A percentile compares a stretch with the other conserved stretches of the same genome.
These are phyloP conservation scores for Cataglyphis rosenhaueri DNA, from an alignment of 2,888 invertebrate species.

Conservation along the genomic window DNA sequence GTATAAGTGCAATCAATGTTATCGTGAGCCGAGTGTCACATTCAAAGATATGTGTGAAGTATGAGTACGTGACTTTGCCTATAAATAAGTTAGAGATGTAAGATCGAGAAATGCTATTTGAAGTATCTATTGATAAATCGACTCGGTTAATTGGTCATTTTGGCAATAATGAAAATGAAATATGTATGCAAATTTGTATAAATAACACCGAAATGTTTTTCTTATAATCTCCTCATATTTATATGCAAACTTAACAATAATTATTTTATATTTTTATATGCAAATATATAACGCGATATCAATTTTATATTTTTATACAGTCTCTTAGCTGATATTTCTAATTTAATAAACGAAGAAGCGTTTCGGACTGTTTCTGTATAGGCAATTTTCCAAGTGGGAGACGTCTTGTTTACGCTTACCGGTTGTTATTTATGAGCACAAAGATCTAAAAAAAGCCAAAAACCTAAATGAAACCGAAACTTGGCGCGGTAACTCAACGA, in stretches of 20 bases:
- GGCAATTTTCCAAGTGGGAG: constrained; percentile 67
- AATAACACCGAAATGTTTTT: background rate
- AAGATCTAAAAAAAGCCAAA: constrained; percentile 26
- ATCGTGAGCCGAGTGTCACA: constrained; percentile 22
- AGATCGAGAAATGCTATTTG: constrained; percentile 7
- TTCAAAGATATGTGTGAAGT: constrained; percentile 9
- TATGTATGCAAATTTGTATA: background rate
- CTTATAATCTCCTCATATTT: background rate
- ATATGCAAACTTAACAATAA: background rate
- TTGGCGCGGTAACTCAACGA: constrained; percentile 43
- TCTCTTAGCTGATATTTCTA: background rate
- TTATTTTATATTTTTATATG: background rate
- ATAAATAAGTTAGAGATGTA: constrained; percentile 11
- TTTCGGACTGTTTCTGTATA: background rate
- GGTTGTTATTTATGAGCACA: constrained; percentile 47
- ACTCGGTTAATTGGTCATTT: background rate
- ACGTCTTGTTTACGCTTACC: constrained; percentile 73
- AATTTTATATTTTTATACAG: background rate
- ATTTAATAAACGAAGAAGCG: background rate
- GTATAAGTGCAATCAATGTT: constrained; percentile 7
- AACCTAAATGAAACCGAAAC: constrained; percentile 26
- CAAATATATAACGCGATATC: background rate
- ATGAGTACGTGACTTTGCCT: constrained; percentile 20
- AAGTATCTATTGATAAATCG: constrained; percentile 31
- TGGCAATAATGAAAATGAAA: background rate